phyloP scores from a whole-genome alignment of 2,113 vertebrate genomes.

The Petromus typicus region DNA sequence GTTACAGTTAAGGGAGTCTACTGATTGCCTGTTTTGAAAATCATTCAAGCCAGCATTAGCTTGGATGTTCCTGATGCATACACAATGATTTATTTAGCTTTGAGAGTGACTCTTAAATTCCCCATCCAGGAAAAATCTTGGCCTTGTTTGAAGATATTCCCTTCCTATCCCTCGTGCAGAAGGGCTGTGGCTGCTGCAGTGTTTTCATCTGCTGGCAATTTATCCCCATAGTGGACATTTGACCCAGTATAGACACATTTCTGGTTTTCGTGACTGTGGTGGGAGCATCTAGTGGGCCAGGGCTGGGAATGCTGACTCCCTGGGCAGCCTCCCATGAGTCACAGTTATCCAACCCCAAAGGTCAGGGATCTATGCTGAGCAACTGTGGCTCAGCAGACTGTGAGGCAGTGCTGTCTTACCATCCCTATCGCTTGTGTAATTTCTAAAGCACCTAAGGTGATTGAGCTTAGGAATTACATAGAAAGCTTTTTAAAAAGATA shows the following conservation, averaged over 20 bases:
- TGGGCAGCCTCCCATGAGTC: neutral
- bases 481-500: neutral
- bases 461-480: slow-evolving; percentile 34
- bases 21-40: slow-evolving; percentile 43
- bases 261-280: neutral
- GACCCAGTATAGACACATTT: neutral
- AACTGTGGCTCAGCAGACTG: neutral
- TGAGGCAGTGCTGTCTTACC: neutral
- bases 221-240: neutral
- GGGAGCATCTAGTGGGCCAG: neutral
- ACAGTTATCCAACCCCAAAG: neutral
- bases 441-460: slow-evolving; percentile 3
- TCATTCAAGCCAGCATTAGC: neutral
- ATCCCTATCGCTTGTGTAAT: neutral
- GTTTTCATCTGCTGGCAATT: neutral
- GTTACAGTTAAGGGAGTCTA: neutral
- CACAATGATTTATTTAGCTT: neutral
- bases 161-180: neutral
- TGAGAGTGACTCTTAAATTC: neutral
- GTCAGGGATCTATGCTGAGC: neutral
- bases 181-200: neutral
- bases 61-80: neutral
- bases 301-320: neutral
- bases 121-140: neutral
- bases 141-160: neutral